Evolutionary conservation across 1,140 invertebrate genomes (phyloP), one percentile per base, ranked within the genome.

Genomic region (Fopius arisanus): DNA sequence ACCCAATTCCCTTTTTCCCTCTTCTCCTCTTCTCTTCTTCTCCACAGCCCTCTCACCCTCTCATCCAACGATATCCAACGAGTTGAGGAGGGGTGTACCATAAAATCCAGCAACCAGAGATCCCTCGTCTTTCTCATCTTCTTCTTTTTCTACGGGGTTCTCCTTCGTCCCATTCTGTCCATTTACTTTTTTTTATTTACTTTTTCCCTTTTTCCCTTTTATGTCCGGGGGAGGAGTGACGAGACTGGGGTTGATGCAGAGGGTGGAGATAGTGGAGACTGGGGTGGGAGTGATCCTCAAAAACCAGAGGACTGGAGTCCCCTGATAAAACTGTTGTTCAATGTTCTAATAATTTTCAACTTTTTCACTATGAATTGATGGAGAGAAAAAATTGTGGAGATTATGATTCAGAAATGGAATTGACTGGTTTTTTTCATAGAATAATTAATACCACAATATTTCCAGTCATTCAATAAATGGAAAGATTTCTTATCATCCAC

Each of bases 1-100:
- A 62, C 67, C 31, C 10, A 33, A 65, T 65, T 69, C 77, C 26
- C 28, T 62, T 63, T 29, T 41, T 41, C 37, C 33, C 48, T 12
- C 63, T 10, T 43, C 43, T 74, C 75, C 78, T 67, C 77, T 75
- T 67, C 43, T 19, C 65, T 37, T 48, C 48, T 67, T 62, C 48
- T 67, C 40, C 63, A 29, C 43, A 29, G 33, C 62, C 29, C 62
- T 65, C 33, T 29, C 33, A 21, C 54, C 41, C 68, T 73, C 69
- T 72, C 54, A 59, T 59, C 54, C 54, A 26, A n/a, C 54, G 54
- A 23, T 59, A 59, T 26, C 54, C 54, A 28, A 26, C 23, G 33
- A 37, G 33, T 37, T 12, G 33, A n/a, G n/a, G 33, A 7, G 29
- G 33, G 33, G 33, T 16, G 43, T 51, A 51, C 43, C 43, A 51